phyloP scores from a whole-genome alignment of 23 tunicate species.

The Styela clava region DNA sequence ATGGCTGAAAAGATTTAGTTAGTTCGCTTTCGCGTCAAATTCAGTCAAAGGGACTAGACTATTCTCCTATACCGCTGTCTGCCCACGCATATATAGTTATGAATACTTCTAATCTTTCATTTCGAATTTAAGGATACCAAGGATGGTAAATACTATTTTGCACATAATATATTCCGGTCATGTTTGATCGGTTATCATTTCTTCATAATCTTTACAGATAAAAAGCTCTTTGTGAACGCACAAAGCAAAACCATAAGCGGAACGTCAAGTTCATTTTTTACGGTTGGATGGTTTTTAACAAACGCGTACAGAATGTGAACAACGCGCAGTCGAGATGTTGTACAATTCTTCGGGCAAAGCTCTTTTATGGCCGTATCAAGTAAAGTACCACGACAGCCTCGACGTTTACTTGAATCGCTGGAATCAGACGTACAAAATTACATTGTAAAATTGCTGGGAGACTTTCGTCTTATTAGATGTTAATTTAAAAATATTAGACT shows the following conservation, averaged over 20 bases:
- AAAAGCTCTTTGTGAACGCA: not conserved
- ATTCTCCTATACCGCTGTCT: not conserved
- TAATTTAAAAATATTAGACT: too few species aligned
- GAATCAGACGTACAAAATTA: too few species aligned
- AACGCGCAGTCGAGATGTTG: not conserved
- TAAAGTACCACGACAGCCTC: too few species aligned
- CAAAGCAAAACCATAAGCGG: not conserved
- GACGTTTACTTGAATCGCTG: too few species aligned
- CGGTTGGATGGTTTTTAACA: not conserved
- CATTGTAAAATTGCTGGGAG: too few species aligned
- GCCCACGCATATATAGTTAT: not conserved
- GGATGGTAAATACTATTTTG: not conserved
- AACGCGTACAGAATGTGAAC: not conserved
- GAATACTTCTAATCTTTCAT: not conserved
- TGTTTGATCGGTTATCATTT: not conserved
- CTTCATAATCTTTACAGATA: not conserved
- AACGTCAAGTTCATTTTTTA: not conserved
- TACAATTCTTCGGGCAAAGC: too few species aligned
- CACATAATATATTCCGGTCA: not conserved
- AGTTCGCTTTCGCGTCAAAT: not conserved
- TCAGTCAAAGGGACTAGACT: not conserved
- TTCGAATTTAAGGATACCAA: not conserved
- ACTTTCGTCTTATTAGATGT: too few species aligned
- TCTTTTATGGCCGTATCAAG: too few species aligned
- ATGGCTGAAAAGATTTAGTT: too few species aligned